Evolutionary conservation across 2,113 vertebrate genomes (phyloP), one percentile per base, ranked within the genome.

Genomic region (Takifugu bimaculatus): DNA sequence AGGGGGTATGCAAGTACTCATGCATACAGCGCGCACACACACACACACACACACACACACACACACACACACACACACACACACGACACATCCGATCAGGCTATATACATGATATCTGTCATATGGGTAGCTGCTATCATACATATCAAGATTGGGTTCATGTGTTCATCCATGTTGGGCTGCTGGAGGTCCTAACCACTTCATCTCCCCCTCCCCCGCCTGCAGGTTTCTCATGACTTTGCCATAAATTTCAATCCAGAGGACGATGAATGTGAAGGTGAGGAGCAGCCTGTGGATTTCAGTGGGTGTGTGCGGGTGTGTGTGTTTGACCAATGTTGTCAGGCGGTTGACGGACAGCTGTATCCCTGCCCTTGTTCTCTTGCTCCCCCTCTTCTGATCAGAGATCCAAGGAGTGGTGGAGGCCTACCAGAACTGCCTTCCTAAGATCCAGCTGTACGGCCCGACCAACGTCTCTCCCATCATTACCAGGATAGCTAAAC

Each of bases 161-260:
- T 45, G 44, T 14, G 14, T 15, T 45, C 44, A 15, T 15, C 11
- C 12, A 45, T 45, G 44, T 45, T 45, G 9, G 44, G 13, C 13
- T 1, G 35, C 35, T 39, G 20, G 13, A 45, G 44, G 11, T 13
- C 44, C 13, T 45, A 45, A 45, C 25, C 49, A 15, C 9, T 32
- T 54, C 32, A 9, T 26, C 14, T 20, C 20, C 20, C 68, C 4
- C 64, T n/a, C 77, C 6, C 59, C 27, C 35, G 27, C 53, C 48
- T 13, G 26, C 85, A 98, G 96, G 95, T 98, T 50, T 98, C 96
- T 50, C 96, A 97, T 42, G 94, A 99, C 79, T 98, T 98, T 43
- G 95, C 96, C 79, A 96, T 98, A 85, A 96, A 96, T 81, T 97
- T 99, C 83, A 97, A 96, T 82, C 93, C 93, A 0, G 93, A 96